Conservation (phyloP, 2,113 vertebrate species). For the Protomyctophum bolini region DNA sequence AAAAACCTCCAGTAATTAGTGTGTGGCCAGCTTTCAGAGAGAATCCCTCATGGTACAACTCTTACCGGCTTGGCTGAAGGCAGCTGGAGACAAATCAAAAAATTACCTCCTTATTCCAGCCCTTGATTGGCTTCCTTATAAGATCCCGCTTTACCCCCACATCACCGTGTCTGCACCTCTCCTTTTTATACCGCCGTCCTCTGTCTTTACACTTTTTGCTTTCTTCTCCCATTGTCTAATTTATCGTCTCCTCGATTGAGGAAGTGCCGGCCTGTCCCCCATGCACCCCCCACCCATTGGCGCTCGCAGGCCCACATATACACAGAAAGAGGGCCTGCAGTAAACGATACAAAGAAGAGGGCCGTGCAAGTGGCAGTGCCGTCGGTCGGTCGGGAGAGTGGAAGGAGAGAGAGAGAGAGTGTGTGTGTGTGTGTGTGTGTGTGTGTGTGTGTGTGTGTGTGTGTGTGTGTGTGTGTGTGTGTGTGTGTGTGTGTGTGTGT, state of each 20-base stretch:
- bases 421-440: too few species aligned
- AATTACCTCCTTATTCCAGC: slow-evolving; percentile 31
- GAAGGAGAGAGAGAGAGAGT: background rate
- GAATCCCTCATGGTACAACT: slow-evolving; percentile 60
- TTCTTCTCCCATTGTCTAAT: slow-evolving; percentile 15
- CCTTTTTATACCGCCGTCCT: background rate
- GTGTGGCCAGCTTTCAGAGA: slow-evolving; percentile 66
- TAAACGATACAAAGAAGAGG: too few species aligned
- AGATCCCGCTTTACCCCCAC: slow-evolving; percentile 43
- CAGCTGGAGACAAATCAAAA: slow-evolving; percentile 42
- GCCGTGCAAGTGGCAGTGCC: background rate
- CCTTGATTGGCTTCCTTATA: slow-evolving; percentile 18
- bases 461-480: background rate
- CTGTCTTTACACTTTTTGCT: background rate
- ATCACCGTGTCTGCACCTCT: slow-evolving; percentile 16
- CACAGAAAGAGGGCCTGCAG: too few species aligned
- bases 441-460: slow-evolving; percentile 15
- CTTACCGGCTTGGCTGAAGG: slow-evolving; percentile 31
- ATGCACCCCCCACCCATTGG: background rate
- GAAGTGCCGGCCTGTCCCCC: slow-evolving; percentile 32
- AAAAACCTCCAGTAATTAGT: slow-evolving; percentile 78
- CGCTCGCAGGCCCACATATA: too few species aligned
- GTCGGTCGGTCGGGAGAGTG: background rate
- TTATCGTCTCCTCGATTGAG: slow-evolving; percentile 14
- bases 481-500: background rate